Conservation (phyloP, 2,888 invertebrate species). For the Heliconius aoede region DNA sequence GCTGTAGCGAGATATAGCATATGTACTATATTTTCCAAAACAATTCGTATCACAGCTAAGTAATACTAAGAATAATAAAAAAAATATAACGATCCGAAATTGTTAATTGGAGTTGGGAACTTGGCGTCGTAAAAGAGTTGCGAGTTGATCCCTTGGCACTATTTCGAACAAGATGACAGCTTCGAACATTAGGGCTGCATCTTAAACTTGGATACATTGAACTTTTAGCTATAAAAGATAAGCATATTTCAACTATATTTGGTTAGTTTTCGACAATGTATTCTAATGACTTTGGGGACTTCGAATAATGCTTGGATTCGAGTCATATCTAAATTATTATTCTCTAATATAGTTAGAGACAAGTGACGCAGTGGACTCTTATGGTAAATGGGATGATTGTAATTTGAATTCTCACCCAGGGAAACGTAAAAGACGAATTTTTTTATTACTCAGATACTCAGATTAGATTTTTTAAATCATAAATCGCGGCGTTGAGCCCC, state of each 20-base stretch:
- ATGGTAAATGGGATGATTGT: too few relatives aligned
- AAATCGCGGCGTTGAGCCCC: too few relatives aligned
- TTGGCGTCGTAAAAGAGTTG: slow-evolving; percentile 43
- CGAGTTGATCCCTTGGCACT: slow-evolving; percentile 43
- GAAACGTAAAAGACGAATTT: too few relatives aligned
- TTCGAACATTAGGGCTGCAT: slow-evolving; percentile 31
- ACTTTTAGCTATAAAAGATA: slow-evolving; percentile 6
- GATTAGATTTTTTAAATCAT: too few relatives aligned
- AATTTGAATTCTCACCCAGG: too few relatives aligned
- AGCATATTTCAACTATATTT: not conserved
- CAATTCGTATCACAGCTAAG: not conserved
- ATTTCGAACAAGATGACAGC: slow-evolving; percentile 36
- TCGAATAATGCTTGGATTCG: not conserved
- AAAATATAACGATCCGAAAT: slow-evolving; percentile 36
- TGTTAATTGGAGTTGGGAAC: slow-evolving; percentile 46
- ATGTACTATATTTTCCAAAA: not conserved
- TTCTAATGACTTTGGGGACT: not conserved
- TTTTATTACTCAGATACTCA: too few relatives aligned
- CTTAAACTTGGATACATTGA: slow-evolving; percentile 35
- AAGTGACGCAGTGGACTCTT: too few relatives aligned
- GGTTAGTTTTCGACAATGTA: not conserved
- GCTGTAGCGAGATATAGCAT: too few relatives aligned
- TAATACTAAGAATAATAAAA: slow-evolving; percentile 16
- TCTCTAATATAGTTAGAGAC: too few relatives aligned
- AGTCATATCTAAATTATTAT: not conserved